These are phyloP conservation scores for Lamprologus ornatipinnis DNA, from an alignment of 2,113 vertebrate genomes.

Conservation along the genomic window DNA sequence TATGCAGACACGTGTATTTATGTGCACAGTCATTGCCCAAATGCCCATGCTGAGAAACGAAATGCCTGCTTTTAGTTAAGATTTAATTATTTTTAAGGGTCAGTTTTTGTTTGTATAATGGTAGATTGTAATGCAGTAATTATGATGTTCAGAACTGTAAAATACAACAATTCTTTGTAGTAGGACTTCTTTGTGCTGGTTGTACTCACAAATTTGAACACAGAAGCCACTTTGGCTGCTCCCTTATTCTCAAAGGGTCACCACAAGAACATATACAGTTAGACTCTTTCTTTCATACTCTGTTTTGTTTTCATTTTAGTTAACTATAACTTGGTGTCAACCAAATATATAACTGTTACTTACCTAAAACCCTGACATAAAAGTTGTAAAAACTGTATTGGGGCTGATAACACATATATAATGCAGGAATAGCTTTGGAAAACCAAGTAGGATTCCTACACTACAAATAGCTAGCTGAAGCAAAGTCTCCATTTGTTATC, in stretches of 20 bases:
- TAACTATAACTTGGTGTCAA: neutral
- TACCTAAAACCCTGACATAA: neutral
- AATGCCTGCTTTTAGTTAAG: neutral
- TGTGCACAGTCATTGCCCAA: neutral
- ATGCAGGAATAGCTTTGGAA: neutral
- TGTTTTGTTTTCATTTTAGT: neutral
- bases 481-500: neutral
- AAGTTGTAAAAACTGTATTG: neutral
- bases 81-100: neutral
- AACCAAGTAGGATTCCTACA: neutral
- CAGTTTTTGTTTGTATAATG: neutral
- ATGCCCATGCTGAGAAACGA: rapidly evolving
- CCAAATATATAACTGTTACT: neutral
- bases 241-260: neutral
- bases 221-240: neutral
- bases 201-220: neutral
- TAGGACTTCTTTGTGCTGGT: neutral
- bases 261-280: neutral
- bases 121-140: rapidly evolving
- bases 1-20: neutral
- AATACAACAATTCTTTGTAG: neutral
- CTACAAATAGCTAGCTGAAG: neutral
- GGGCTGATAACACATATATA: neutral
- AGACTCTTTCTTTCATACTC: neutral
- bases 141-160: neutral